These are phyloP conservation scores for Xenopus petersii DNA, from an alignment of 2,797 vertebrate genomes.

Conservation along the genomic window DNA sequence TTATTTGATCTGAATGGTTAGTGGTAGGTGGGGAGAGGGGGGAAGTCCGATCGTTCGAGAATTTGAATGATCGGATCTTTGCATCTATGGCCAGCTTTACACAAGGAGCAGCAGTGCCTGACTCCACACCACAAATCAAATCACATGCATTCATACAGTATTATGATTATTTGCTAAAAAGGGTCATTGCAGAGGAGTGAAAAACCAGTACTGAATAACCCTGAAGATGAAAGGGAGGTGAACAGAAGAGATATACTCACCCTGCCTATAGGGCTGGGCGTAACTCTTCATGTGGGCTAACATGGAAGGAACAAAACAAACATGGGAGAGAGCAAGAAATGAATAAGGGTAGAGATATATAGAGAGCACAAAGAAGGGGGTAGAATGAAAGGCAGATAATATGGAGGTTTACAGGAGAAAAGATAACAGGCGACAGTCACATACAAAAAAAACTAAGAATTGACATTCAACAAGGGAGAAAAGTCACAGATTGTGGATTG, in stretches of 20 bases:
- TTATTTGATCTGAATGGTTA: no score
- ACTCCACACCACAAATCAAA: neutral
- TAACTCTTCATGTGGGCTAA: slow-evolving; percentile 55
- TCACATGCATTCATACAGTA: neutral
- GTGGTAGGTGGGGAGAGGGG: no score
- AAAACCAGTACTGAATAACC: neutral
- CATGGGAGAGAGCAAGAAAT: slow-evolving; percentile 26
- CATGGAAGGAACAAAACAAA: slow-evolving; percentile 19
- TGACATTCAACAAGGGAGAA: no score
- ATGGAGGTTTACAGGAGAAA: no score
- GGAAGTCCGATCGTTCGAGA: no score
- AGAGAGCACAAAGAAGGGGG: no score
- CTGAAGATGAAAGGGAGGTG: slow-evolving; percentile 17
- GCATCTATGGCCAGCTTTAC: no score
- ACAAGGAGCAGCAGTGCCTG: neutral
- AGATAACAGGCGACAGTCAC: no score
- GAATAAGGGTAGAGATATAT: neutral
- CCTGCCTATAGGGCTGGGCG: slow-evolving; percentile 53
- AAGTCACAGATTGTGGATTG: no score
- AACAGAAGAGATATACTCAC: slow-evolving; percentile 58
- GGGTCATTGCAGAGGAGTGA: neutral
- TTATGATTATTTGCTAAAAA: neutral
- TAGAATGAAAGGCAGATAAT: neutral
- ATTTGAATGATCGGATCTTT: no score
- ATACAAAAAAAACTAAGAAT: no score